phyloP scores from a whole-genome alignment of 2,888 invertebrate genomes.

The Julus scandinavius region DNA sequence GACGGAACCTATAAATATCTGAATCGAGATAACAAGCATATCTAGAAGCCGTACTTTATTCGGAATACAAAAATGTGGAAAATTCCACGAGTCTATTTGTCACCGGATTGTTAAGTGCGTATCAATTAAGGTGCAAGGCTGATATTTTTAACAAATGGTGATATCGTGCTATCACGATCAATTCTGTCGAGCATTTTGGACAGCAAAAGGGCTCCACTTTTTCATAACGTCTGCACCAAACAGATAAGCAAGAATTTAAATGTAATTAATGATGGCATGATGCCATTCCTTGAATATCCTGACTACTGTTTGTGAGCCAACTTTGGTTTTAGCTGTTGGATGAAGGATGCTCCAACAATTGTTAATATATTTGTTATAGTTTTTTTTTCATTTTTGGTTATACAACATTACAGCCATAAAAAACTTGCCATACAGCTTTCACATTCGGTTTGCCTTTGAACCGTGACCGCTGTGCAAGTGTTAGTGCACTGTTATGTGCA shows the following conservation, averaged over 20 bases:
- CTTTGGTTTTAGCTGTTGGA: too few relatives aligned
- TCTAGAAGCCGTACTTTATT: neutral
- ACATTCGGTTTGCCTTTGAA: neutral
- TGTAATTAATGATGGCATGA: too few relatives aligned
- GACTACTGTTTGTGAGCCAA: too few relatives aligned
- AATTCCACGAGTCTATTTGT: neutral
- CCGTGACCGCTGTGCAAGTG: neutral
- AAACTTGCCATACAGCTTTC: neutral
- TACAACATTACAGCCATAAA: too few relatives aligned
- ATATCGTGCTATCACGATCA: neutral
- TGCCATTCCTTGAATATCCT: too few relatives aligned
- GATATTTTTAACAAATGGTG: neutral
- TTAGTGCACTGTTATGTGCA: conserved; percentile 29
- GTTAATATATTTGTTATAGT: too few relatives aligned
- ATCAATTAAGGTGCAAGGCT: conserved; percentile 33
- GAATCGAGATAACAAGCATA: neutral
- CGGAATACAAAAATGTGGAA: neutral
- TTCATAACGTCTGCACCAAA: neutral
- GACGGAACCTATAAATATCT: neutral
- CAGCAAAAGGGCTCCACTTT: too few relatives aligned
- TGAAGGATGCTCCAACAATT: too few relatives aligned
- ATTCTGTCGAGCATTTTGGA: neutral
- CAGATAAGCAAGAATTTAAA: neutral
- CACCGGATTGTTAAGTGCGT: neutral
- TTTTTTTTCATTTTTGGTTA: neutral